phyloP scores from a whole-genome alignment of 2,113 vertebrate genomes.

The Toxostoma redivivum region DNA sequence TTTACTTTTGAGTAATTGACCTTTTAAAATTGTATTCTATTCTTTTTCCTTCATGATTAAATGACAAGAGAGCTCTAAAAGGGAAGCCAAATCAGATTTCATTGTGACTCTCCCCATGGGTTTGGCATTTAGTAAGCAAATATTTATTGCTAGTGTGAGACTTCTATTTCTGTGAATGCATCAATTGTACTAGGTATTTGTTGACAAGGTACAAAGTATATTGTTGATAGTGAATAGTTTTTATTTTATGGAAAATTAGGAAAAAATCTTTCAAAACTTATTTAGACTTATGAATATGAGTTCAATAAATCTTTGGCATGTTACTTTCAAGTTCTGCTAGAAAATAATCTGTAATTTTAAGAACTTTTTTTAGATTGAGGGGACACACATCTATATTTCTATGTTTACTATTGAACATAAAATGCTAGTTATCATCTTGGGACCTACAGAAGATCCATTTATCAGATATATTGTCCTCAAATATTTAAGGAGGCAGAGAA shows the following conservation, averaged over 20 bases:
- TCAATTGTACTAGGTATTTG: neutral
- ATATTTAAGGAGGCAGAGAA: neutral
- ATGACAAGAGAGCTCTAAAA: neutral
- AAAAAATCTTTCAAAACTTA: neutral
- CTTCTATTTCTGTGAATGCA: neutral
- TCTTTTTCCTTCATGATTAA: neutral
- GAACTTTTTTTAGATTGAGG: neutral
- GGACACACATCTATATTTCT: neutral
- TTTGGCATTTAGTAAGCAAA: neutral
- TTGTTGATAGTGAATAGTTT: neutral
- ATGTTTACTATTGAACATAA: neutral
- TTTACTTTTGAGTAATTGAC: neutral
- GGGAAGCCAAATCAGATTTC: neutral
- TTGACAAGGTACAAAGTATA: neutral
- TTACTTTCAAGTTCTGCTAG: neutral
- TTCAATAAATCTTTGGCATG: neutral
- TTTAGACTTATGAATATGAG: neutral
- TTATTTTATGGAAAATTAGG: neutral
- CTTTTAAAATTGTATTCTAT: neutral
- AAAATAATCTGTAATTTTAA: neutral
- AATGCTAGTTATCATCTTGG: neutral
- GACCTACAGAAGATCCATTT: neutral
- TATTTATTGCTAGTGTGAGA: neutral
- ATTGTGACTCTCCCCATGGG: neutral
- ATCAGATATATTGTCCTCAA: neutral